These are phyloP conservation scores for Calephelis perditalis DNA, from an alignment of 2,888 invertebrate species.

Conservation along the genomic window DNA sequence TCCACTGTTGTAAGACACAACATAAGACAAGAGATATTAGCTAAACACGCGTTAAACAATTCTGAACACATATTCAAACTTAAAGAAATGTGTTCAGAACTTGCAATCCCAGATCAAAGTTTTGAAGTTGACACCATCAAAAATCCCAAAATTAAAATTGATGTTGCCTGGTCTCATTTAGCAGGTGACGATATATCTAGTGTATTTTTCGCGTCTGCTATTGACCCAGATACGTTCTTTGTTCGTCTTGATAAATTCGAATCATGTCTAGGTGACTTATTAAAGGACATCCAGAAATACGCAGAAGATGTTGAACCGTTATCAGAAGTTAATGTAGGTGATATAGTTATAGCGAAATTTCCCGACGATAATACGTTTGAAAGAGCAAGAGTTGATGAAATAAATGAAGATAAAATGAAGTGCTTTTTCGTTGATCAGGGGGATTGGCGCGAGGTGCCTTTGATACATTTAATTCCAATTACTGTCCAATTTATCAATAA, in stretches of 20 bases:
- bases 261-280: constrained; percentile 48
- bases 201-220: constrained; percentile 62
- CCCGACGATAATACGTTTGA: constrained; percentile 58
- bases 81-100: constrained; percentile 57
- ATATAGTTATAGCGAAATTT: constrained; percentile 71
- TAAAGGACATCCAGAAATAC: constrained; percentile 59
- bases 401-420: constrained; percentile 54
- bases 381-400: constrained; percentile 61
- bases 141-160: constrained; percentile 31
- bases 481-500: constrained; percentile 65
- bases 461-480: constrained; percentile 62
- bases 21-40: constrained; percentile 71
- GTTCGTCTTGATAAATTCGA: constrained; percentile 68
- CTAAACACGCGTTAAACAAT: constrained; percentile 55
- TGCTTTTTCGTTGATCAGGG: constrained; percentile 82
- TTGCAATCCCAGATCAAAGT: constrained; percentile 30
- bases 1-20: constrained; percentile 69
- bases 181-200: constrained; percentile 50
- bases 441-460: constrained; percentile 63
- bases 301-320: constrained; percentile 37
- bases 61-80: constrained; percentile 68
- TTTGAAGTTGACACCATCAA: constrained; percentile 29
- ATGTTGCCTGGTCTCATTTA: constrained; percentile 70
- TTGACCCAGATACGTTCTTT: constrained; percentile 68
- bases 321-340: constrained; percentile 46